A percentile compares a stretch with the other conserved stretches of the same genome.
These are phyloP conservation scores for Campoplex nolae DNA, from an alignment of 2,888 invertebrate genomes.

Conservation along the genomic window DNA sequence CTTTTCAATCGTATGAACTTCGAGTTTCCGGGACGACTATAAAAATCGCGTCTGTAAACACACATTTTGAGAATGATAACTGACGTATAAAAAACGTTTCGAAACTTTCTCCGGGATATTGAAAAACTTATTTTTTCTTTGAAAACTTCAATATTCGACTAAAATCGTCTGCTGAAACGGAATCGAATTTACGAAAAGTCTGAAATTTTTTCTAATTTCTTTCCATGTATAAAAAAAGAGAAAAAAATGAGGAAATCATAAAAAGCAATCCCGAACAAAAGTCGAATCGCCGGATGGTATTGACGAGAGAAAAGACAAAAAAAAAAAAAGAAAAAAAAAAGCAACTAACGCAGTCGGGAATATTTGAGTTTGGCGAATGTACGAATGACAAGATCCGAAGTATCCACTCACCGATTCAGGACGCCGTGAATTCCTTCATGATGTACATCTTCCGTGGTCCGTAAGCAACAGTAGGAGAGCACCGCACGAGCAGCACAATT, in stretches of 20 bases:
- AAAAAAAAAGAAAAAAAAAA: too few relatives aligned
- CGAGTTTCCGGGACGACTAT: background rate
- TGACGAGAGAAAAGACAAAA: background rate
- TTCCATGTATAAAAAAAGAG: background rate
- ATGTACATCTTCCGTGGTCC: slow-evolving; percentile 48
- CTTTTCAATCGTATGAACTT: too few relatives aligned
- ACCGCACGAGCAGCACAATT: slow-evolving; percentile 59
- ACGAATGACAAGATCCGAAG: slow-evolving; percentile 18
- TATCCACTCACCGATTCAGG: slow-evolving; percentile 76
- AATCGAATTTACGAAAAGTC: too few relatives aligned
- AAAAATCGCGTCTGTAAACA: background rate
- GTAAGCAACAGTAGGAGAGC: slow-evolving; percentile 27
- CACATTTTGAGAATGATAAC: background rate
- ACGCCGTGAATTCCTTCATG: slow-evolving; percentile 72
- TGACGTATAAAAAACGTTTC: background rate
- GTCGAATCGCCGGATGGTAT: background rate
- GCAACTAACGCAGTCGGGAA: too few relatives aligned
- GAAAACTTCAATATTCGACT: background rate
- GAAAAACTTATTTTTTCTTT: background rate
- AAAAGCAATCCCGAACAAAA: background rate
- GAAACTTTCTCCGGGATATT: background rate
- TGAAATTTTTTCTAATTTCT: background rate
- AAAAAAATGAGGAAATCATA: background rate
- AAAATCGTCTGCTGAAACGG: too few relatives aligned
- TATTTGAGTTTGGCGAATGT: slow-evolving; percentile 3